Conservation (phyloP, 1,140 invertebrate genomes). For the Ctenoplectra terminalis region DNA sequence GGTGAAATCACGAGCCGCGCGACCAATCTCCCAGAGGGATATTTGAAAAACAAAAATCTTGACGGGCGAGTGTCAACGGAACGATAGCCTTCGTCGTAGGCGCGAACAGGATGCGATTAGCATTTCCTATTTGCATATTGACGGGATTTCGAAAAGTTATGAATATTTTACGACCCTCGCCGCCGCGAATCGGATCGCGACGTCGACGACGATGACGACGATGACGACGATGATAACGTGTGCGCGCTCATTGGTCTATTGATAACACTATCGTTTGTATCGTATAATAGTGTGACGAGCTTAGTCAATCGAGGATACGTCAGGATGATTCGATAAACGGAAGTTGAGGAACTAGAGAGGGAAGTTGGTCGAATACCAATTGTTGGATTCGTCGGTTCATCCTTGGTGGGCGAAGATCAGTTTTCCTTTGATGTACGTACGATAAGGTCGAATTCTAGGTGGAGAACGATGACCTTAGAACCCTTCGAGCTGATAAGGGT, state of each 20-base stretch:
- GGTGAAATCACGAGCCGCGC: slow-evolving; percentile 9
- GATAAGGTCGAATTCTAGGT: slow-evolving; percentile 61
- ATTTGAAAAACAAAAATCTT: slow-evolving; percentile 63
- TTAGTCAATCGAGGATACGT: background rate
- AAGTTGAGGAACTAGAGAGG: background rate
- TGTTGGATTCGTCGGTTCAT: slow-evolving; percentile 22
- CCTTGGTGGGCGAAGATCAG: background rate
- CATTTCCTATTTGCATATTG: slow-evolving; percentile 83
- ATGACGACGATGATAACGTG: background rate
- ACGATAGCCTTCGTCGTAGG: slow-evolving; percentile 78
- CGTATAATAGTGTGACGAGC: background rate
- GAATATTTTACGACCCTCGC: slow-evolving; percentile 80
- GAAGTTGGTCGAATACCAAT: slow-evolving; percentile 46
- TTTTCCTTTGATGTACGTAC: slow-evolving; percentile 40
- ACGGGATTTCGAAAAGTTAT: slow-evolving; percentile 83
- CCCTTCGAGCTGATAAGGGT: slow-evolving; percentile 45
- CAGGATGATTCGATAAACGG: background rate
- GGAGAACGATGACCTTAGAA: slow-evolving; percentile 21
- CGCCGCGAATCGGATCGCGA: background rate
- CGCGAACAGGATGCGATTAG: slow-evolving; percentile 78
- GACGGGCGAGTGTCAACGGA: slow-evolving; percentile 74
- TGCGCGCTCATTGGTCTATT: slow-evolving; percentile 9
- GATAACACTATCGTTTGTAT: slow-evolving; percentile 47
- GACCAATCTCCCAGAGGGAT: background rate
- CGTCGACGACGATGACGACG: background rate